A percentile compares a stretch with the other conserved stretches of the same genome.
These are phyloP conservation scores for Athrips mouffetella DNA, from an alignment of 2,888 invertebrate species.

Conservation along the genomic window DNA sequence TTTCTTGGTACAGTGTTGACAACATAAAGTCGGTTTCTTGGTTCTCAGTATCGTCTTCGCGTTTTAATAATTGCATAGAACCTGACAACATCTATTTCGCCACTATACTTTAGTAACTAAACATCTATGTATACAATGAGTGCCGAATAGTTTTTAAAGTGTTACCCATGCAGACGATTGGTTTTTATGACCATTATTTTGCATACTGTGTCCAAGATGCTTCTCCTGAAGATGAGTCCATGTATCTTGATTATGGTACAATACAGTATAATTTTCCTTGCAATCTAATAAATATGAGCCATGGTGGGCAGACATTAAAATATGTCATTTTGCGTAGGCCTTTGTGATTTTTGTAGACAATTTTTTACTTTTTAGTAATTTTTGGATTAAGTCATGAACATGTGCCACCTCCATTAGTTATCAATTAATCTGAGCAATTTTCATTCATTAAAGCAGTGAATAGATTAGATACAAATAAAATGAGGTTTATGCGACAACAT, in stretches of 20 bases:
- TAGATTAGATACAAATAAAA: too few species aligned
- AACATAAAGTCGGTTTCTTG: not conserved
- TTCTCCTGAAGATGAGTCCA: not conserved
- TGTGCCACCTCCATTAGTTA: too few species aligned
- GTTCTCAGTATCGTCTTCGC: not conserved
- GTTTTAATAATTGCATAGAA: not conserved
- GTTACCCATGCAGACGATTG: conserved; percentile 3
- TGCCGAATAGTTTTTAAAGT: not conserved
- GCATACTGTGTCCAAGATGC: conserved; percentile 8
- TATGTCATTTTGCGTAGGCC: conserved; percentile 15
- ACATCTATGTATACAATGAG: not conserved
- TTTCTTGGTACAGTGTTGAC: not conserved
- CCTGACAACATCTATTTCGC: conserved; percentile 2
- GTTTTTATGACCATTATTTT: conserved; percentile 12
- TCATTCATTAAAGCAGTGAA: too few species aligned
- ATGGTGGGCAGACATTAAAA: conserved; percentile 1
- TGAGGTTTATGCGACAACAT: too few species aligned
- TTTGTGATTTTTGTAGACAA: not conserved
- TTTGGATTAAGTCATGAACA: too few species aligned
- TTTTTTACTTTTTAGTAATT: too few species aligned
- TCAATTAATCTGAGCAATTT: too few species aligned
- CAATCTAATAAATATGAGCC: conserved; percentile 2
- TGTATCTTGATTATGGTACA: conserved; percentile 12
- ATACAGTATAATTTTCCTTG: conserved; percentile 11
- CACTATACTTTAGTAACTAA: not conserved